Percentiles rank a stretch among this genome's conserved stretches.
Evolutionary conservation across 2,797 vertebrate genomes (phyloP).

Genomic region (Lithobates sylvaticus): DNA sequence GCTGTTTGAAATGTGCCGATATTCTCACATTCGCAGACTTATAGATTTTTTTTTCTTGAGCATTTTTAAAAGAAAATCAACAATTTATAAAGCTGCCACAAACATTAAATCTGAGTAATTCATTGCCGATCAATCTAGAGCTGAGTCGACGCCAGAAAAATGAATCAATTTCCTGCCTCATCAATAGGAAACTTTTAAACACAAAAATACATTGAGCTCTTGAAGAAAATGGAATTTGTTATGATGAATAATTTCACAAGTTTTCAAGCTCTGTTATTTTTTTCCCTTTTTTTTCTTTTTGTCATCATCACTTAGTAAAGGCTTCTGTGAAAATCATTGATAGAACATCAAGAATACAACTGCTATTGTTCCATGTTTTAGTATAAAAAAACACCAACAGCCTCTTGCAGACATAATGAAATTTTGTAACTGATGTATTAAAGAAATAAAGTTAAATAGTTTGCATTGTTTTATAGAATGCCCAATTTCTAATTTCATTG

Average conservation of each 20-base stretch:
- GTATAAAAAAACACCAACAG: too few relatives aligned
- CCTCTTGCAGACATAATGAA: too few relatives aligned
- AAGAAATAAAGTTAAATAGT: too few relatives aligned
- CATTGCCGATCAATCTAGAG: neutral
- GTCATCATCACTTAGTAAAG: neutral
- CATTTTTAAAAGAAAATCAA: conserved; percentile 33
- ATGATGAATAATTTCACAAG: conserved; percentile 17
- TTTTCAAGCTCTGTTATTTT: neutral
- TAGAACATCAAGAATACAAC: neutral
- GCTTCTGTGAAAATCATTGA: neutral
- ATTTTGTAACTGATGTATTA: too few relatives aligned
- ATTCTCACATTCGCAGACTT: conserved; percentile 26
- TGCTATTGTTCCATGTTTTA: too few relatives aligned
- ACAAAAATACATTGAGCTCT: conserved; percentile 22
- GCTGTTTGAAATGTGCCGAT: conserved; percentile 15
- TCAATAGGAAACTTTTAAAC: conserved; percentile 20
- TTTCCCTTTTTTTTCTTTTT: neutral
- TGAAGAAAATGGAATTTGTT: conserved; percentile 21
- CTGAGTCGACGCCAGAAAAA: neutral
- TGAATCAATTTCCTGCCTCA: conserved; percentile 31
- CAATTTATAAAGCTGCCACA: neutral
- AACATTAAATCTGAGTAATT: conserved; percentile 9
- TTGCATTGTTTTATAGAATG: too few relatives aligned
- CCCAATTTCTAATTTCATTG: too few relatives aligned
- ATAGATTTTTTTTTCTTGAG: neutral